Evolutionary conservation across 2,888 invertebrate genomes (phyloP), one percentile per base, ranked within the genome.

Genomic region (Meandrusa payeni): DNA sequence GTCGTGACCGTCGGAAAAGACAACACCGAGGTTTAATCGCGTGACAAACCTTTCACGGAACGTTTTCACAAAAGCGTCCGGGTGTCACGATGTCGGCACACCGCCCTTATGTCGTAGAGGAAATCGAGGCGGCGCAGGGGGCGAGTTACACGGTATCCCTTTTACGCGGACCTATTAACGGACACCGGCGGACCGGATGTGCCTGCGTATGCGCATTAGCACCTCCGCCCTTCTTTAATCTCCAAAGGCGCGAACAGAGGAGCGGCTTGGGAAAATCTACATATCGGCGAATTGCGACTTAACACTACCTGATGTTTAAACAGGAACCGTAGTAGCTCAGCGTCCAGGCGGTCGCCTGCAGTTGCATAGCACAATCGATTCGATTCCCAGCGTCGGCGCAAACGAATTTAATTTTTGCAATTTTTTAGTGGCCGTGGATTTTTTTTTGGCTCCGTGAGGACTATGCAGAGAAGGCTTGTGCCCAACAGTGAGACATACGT

Each of bases 81-180:
- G 61, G 56, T 53, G 57, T 64, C 68, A 73, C 67, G 73, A 75
- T 59, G 54, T 50, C 61, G 61, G 66, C 57, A 56, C 68, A 66
- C 62, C 66, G 57, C 58, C 59, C 62, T 26, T 32, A 63, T 67
- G 67, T 74, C 72, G 64, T 66, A 64, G 75, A 81, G 83, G 85
- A 85, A 78, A 74, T 70, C 56, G 68, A 59, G 59, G 58, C 64
- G 61, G 63, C 59, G 65, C 61, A 47, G 66, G 54, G 69, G 69
- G 64, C 65, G 61, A 54, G 69, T 64, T 78, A 86, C 87, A 87
- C 76, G 87, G 82, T 82, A 87, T 86, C 85, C 85, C 87, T 87
- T 86, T 87, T 86, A 87, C 82, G 78, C 73, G 67, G 76, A 75
- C 80, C 87, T 85, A 87, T 87, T 86, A 87, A 86, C 82, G 78